Conservation (phyloP, 1,140 invertebrate genomes). For the Capitella teleta region DNA sequence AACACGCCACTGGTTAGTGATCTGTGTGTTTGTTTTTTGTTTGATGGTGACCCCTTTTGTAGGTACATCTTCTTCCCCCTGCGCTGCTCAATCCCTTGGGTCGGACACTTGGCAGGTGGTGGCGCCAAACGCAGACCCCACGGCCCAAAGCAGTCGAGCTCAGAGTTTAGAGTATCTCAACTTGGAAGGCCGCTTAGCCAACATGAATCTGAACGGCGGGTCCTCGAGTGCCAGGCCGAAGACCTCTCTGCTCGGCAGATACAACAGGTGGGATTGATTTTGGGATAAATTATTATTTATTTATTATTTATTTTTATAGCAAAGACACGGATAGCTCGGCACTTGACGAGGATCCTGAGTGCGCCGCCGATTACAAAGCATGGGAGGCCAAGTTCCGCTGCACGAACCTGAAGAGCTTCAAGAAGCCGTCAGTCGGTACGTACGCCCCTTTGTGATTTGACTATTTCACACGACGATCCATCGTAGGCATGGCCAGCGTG, state of each 20-base stretch:
- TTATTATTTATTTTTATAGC: conserved; percentile 12
- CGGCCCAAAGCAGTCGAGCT: not conserved
- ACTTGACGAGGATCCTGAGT: conserved; percentile 43
- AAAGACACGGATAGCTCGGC: conserved; percentile 40
- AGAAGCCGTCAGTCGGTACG: conserved; percentile 43
- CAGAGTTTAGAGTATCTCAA: conserved; percentile 18
- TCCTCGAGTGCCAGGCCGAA: conserved; percentile 30
- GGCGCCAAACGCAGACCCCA: not conserved
- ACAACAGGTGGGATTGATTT: not conserved
- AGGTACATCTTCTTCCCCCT: too few relatives aligned
- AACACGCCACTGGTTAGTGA: too few relatives aligned
- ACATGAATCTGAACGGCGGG: not conserved
- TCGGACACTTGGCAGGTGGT: not conserved
- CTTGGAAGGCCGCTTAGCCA: too few relatives aligned
- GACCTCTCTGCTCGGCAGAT: conserved; percentile 14
- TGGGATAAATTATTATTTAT: not conserved
- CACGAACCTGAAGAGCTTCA: conserved; percentile 39
- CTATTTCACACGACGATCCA: not conserved
- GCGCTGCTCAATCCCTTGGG: too few relatives aligned
- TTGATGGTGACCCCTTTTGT: too few relatives aligned
- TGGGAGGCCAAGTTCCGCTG: conserved; percentile 47
- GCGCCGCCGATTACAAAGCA: conserved; percentile 41
- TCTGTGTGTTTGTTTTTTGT: too few relatives aligned
- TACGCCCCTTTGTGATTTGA: not conserved
- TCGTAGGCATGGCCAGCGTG: conserved; percentile 43